Conservation (phyloP, 2,113 vertebrate species). For the Scalopus aquaticus region DNA sequence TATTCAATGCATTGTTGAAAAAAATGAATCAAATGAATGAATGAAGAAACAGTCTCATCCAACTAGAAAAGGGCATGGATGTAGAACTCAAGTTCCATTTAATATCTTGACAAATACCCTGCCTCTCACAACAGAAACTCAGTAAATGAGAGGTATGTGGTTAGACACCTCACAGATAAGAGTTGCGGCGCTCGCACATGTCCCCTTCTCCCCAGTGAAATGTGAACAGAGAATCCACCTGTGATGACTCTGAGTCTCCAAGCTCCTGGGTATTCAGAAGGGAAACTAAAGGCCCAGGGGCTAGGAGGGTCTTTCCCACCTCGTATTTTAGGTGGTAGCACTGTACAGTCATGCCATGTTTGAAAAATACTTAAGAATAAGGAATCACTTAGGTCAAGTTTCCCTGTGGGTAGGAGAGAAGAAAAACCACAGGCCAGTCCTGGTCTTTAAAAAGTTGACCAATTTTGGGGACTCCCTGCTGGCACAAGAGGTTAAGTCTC, state of each 20-base stretch:
- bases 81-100: background rate
- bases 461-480: too few relatives aligned
- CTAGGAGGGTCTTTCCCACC: fast-evolving
- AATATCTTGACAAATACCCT: background rate
- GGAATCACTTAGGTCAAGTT: background rate
- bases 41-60: background rate
- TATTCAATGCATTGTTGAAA: background rate
- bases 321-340: background rate
- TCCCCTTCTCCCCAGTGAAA: background rate
- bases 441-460: background rate
- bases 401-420: background rate
- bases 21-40: background rate
- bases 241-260: too few relatives aligned
- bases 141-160: background rate
- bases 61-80: background rate
- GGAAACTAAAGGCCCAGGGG: background rate
- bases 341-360: fast-evolving
- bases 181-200: too few relatives aligned
- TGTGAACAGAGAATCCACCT: background rate
- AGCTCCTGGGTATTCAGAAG: background rate
- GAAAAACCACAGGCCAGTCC: background rate
- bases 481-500: too few relatives aligned
- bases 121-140: background rate
- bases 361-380: background rate
- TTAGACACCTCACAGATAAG: background rate